Evolutionary conservation across 2,888 invertebrate species (phyloP), one percentile per base, ranked within the genome.

Genomic region (Eupithecia dodoneata): DNA sequence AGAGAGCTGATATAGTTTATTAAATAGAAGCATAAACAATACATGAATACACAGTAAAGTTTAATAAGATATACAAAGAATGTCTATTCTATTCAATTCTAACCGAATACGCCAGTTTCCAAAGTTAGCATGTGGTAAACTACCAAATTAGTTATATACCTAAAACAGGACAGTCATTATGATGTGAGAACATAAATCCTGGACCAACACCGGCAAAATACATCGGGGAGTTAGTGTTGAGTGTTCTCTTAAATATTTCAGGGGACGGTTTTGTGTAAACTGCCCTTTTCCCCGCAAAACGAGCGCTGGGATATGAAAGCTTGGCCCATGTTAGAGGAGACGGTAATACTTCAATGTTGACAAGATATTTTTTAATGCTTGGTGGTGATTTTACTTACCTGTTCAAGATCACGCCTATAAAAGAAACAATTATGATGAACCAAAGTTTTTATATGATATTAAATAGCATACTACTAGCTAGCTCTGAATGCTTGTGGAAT

Each of bases 191-290:
- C 76, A 85, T 85, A 85, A 85, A 86, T 83, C 83, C 75, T 59
- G 72, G 78, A 85, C 81, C 84, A 81, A 83, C 83, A 81, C 79
- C 83, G 80, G 82, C 80, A 80, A 83, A 82, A 85, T 82, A 83
- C 84, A 80, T 79, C 73, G 70, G 73, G 73, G 85, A 81, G 77
- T 71, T 74, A 74, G 81, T 80, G 84, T 80, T 87, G 85, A 88
- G 86, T 83, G 84, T 80, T 83, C 82, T 77, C 83, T 85, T 90
- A 81, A 90, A 90, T 90, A 90, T 89, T 90, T 85, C 83, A 90
- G 83, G 73, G 80, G 81, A 75, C 81, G 81, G 85, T 86, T 85
- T 83, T 85, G 84, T 83, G 84, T 81, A 85, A 85, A 85, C 84
- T 84, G 84, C 79, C 85, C 81, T 82, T 82, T 76, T 63, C 75